A percentile compares a stretch with the other conserved stretches of the same genome.
phyloP scores from a whole-genome alignment of 2,797 vertebrate genomes.

The Harpagifer antarcticus region DNA sequence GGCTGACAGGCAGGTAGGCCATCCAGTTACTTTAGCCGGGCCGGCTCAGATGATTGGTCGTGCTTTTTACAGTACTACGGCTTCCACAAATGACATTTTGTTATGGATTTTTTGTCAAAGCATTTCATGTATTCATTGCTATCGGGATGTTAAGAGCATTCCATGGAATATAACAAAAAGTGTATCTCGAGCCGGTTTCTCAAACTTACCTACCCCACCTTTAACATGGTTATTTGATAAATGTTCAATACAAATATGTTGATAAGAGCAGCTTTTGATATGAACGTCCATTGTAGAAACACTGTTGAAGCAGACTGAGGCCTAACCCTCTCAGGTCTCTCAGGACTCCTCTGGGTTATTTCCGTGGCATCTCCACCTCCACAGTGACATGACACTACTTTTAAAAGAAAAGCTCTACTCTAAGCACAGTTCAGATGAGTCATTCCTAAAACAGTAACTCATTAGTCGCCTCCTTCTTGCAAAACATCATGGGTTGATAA shows the following conservation, averaged over 20 bases:
- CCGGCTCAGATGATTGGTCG: too few relatives aligned
- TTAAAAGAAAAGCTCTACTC: constrained; percentile 39
- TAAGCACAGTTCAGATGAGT: constrained; percentile 38
- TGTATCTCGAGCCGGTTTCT: too few relatives aligned
- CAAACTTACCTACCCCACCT: too few relatives aligned
- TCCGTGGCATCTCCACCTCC: constrained; percentile 22
- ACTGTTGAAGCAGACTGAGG: too few relatives aligned
- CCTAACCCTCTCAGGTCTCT: neutral
- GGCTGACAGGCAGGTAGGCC: too few relatives aligned
- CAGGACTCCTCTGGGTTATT: neutral
- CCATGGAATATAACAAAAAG: too few relatives aligned
- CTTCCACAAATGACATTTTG: too few relatives aligned
- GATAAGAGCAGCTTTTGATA: neutral
- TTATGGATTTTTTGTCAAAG: too few relatives aligned
- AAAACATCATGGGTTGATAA: constrained; percentile 24
- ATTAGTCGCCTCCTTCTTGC: constrained; percentile 39
- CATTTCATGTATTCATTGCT: too few relatives aligned
- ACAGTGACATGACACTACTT: constrained; percentile 17
- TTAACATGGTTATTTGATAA: neutral
- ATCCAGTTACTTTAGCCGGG: too few relatives aligned
- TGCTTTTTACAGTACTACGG: too few relatives aligned
- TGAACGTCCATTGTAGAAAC: neutral
- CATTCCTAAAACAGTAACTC: constrained; percentile 20
- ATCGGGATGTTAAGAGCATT: too few relatives aligned
- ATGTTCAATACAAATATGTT: neutral